phyloP scores from a whole-genome alignment of 2,113 vertebrate genomes.

The Oncorhynchus clarkii region DNA sequence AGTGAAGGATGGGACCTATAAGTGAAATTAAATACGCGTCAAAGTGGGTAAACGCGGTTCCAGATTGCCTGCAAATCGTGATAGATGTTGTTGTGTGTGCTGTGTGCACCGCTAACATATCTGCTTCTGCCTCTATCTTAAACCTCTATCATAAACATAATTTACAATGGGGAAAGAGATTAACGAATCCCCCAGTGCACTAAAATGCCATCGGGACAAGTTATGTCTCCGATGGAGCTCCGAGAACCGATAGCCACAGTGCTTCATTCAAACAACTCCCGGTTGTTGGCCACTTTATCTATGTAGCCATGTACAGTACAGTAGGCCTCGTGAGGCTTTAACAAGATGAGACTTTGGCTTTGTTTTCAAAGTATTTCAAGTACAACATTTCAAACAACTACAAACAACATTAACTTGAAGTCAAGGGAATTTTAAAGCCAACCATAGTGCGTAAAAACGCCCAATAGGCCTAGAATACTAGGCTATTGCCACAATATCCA shows the following conservation, averaged over 20 bases:
- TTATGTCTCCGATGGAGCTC: neutral
- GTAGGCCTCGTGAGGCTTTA: too few species aligned
- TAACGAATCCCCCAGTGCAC: neutral
- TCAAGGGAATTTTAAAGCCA: neutral
- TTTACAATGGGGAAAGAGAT: conserved; percentile 9
- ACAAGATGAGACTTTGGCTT: too few species aligned
- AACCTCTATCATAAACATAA: conserved; percentile 15
- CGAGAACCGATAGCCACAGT: too few species aligned
- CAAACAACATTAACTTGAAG: too few species aligned
- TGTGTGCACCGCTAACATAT: neutral
- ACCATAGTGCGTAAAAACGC: neutral
- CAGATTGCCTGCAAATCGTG: neutral
- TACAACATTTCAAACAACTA: too few species aligned
- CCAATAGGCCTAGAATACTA: too few species aligned
- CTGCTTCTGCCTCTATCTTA: neutral
- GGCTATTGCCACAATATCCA: too few species aligned
- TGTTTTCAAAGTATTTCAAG: too few species aligned
- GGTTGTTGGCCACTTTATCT: too few species aligned
- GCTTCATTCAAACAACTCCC: too few species aligned
- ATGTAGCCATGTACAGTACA: too few species aligned
- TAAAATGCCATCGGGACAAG: conserved; percentile 4
- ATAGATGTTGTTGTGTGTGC: conserved; percentile 8
- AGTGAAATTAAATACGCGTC: conserved; percentile 10
- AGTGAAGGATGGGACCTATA: neutral
- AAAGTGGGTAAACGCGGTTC: neutral